These are phyloP conservation scores for Heliangelus exortis DNA, from an alignment of 2,797 vertebrate genomes.

Conservation along the genomic window DNA sequence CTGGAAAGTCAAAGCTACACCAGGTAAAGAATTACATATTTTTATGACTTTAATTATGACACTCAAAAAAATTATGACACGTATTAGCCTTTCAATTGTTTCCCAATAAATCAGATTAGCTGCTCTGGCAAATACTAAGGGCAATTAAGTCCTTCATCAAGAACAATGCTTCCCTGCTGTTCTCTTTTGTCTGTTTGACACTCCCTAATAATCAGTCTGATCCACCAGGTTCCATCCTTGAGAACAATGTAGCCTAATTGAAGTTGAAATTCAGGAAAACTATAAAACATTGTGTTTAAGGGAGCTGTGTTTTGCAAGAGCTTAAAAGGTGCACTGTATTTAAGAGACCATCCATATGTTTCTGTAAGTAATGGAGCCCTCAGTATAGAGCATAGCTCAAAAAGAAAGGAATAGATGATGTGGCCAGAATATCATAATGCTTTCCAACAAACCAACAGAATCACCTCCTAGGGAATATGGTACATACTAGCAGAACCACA, in stretches of 20 bases:
- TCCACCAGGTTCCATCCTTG: neutral
- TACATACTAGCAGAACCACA: neutral
- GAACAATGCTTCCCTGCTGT: neutral
- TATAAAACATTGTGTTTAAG: neutral
- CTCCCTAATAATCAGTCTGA: neutral
- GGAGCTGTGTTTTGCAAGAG: neutral
- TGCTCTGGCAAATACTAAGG: neutral
- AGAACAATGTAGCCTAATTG: neutral
- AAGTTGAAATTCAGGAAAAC: neutral
- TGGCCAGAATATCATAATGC: neutral
- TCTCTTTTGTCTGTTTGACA: neutral
- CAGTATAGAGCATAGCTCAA: neutral
- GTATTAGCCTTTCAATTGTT: neutral
- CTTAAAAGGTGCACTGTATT: neutral
- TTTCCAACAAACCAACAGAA: neutral
- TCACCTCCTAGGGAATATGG: neutral
- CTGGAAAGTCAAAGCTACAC: neutral
- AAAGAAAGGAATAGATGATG: neutral
- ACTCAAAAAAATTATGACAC: neutral
- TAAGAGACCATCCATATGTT: neutral
- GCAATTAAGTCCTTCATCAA: neutral
- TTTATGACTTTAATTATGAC: neutral
- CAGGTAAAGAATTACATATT: neutral
- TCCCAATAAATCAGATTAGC: neutral
- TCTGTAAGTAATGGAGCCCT: neutral